Base-by-base conservation (phyloP, 2,888 invertebrate species). In the Stegana nigrithorax region DNA sequence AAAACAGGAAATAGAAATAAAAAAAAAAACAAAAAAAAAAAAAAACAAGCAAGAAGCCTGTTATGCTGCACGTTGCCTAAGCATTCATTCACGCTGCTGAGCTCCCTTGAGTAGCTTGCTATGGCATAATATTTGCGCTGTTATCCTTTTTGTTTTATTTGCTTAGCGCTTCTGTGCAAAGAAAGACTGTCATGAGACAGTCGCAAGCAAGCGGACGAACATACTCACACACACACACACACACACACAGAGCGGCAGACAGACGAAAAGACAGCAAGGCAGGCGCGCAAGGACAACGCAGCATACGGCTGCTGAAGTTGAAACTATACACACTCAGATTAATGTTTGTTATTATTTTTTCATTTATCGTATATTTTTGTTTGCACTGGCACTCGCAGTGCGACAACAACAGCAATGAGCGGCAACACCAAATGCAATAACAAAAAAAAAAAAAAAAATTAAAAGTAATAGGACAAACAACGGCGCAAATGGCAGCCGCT, bases 141-240 rank as follows among this genome's bases (percentile, higher is more conserved):
- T 78, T 75, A 75, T 75, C 74, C 74, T 70, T 75, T 76, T 76
- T 76, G 78, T 77, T 79, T 79, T 79, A 76, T 76, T 76, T 76
- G 79, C 79, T 79, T 77, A 76, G 77, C 77, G 77, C 79, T 77
- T 72, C 78, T 76, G 73, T 75, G 78, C 68, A 77, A 75, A 75
- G 75, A 74, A 65, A 63, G 73, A 78, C 78, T 72, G 72, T 69
- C 75, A 66, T 63, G 69, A 72, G 73, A 72, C 68, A 73, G 69
- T 73, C 56, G 51, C 58, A 53, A 59, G 57, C 60, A 63, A 29
- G 10, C n/a, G n/a, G n/a, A n/a, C n/a, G n/a, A n/a, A n/a, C n/a
- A n/a, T n/a, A 61, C 66, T 70, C 56, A 14, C 53, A 6, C 10
- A 17, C 26, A 47, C 59, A 66, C 60, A 62, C 66, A 66, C 57